A percentile compares a stretch with the other conserved stretches of the same genome.
Evolutionary conservation across 2,797 vertebrate genomes (phyloP).

Genomic region (Myotis vivesi): DNA sequence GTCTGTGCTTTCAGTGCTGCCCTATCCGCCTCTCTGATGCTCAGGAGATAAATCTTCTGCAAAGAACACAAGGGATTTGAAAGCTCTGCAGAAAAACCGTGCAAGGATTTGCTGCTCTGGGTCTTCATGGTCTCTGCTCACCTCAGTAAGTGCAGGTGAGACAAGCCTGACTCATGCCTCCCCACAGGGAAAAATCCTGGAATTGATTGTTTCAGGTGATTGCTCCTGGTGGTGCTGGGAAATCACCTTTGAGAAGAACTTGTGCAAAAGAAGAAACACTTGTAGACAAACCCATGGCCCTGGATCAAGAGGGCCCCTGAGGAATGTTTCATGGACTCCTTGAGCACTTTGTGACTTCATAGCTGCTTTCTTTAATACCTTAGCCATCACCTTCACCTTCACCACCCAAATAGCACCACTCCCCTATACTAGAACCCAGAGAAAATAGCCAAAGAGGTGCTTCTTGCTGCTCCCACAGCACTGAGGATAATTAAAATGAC

Average conservation of each 20-base stretch:
- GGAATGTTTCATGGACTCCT: neutral
- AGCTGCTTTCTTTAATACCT: neutral
- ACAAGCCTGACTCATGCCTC: neutral
- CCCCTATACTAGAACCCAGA: neutral
- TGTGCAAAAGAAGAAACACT: neutral
- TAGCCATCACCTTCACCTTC: neutral
- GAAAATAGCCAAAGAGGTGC: neutral
- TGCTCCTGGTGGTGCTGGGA: neutral
- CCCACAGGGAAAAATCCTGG: neutral
- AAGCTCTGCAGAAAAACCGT: neutral
- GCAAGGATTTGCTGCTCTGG: neutral
- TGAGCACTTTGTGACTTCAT: neutral
- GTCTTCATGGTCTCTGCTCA: neutral
- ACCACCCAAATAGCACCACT: neutral
- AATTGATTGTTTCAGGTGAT: neutral
- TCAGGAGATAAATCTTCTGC: neutral
- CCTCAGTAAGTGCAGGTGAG: neutral
- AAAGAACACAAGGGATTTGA: neutral
- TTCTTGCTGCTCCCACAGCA: neutral
- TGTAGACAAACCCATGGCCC: neutral
- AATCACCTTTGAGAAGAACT: neutral
- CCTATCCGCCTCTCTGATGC: neutral
- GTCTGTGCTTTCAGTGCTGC: neutral
- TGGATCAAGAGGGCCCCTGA: neutral
- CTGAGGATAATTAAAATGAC: neutral